Percentiles rank a stretch among this genome's conserved stretches.
phyloP scores from a whole-genome alignment of 2,888 invertebrate species.

The Dryocosmus kuriphilus region DNA sequence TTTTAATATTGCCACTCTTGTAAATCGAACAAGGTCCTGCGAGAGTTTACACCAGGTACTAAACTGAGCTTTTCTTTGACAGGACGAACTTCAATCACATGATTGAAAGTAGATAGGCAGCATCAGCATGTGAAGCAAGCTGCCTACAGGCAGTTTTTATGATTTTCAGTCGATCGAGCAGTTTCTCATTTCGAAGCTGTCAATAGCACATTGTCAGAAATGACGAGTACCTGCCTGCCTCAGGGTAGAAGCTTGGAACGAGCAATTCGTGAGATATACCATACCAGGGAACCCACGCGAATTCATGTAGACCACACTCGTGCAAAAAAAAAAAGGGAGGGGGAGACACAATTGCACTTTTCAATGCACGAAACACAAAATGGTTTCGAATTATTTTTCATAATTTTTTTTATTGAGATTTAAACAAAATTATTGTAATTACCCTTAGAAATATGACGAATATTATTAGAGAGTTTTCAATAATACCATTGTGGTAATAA shows the following conservation, averaged over 20 bases:
- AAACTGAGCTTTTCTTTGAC: neutral
- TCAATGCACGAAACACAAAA: neutral
- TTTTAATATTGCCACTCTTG: neutral
- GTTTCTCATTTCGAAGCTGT: slow-evolving; percentile 51
- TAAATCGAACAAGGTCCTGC: neutral
- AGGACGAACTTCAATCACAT: slow-evolving; percentile 3
- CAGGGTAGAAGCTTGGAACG: slow-evolving; percentile 33
- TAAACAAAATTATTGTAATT: too few relatives aligned
- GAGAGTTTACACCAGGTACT: neutral
- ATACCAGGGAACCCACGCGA: neutral
- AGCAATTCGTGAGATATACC: slow-evolving; percentile 40
- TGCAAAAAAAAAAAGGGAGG: neutral
- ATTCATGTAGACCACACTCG: neutral
- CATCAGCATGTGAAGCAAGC: neutral
- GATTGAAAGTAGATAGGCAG: slow-evolving; percentile 21
- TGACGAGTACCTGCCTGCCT: slow-evolving; percentile 49
- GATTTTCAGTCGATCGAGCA: slow-evolving; percentile 38
- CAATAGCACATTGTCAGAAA: slow-evolving; percentile 48
- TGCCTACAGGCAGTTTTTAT: slow-evolving; percentile 32
- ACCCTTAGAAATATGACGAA: neutral
- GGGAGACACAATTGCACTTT: neutral
- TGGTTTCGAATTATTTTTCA: neutral
- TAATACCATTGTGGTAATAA: neutral
- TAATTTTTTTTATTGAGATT: too few relatives aligned
- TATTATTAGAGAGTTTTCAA: too few relatives aligned